Evolutionary conservation across 2,797 vertebrate species (phyloP).

Genomic region (Mustela erminea): DNA sequence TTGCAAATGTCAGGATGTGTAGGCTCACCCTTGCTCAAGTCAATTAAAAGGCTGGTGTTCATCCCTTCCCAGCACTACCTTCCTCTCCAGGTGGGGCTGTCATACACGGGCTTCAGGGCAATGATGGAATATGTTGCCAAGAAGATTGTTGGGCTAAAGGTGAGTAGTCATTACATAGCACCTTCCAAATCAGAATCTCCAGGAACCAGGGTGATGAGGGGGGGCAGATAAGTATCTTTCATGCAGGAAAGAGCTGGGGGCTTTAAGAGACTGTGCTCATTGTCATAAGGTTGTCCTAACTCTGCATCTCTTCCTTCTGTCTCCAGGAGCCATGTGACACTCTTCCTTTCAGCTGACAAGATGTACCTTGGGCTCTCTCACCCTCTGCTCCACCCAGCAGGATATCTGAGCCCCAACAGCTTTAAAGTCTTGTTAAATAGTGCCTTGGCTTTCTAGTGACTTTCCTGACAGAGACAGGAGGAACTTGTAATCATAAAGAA

Average conservation of each 20-base stretch:
- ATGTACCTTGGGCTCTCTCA: not conserved
- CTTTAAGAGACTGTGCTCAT: not conserved
- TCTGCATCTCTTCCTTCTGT: not conserved
- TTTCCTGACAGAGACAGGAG: conserved; percentile 78
- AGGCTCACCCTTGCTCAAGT: not conserved
- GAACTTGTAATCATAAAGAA: conserved; percentile 81
- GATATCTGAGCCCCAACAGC: conserved; percentile 29
- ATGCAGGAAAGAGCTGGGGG: not conserved
- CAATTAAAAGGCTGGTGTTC: rapidly evolving
- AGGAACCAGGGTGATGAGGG: not conserved
- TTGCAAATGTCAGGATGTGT: rapidly evolving
- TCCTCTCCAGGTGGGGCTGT: not conserved
- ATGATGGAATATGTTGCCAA: rapidly evolving
- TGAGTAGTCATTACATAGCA: not conserved
- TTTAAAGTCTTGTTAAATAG: conserved; percentile 36
- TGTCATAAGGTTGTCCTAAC: not conserved
- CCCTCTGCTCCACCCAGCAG: conserved; percentile 57
- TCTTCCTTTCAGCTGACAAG: not conserved
- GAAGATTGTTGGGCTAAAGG: too few relatives aligned
- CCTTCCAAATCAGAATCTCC: not conserved
- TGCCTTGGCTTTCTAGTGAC: conserved; percentile 25
- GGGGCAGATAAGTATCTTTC: not conserved
- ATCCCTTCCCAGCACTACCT: not conserved
- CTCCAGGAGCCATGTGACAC: not conserved
- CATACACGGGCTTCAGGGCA: rapidly evolving